Evolutionary conservation across 2,113 vertebrate genomes (phyloP).

Genomic region (Emydura subglobosa): DNA sequence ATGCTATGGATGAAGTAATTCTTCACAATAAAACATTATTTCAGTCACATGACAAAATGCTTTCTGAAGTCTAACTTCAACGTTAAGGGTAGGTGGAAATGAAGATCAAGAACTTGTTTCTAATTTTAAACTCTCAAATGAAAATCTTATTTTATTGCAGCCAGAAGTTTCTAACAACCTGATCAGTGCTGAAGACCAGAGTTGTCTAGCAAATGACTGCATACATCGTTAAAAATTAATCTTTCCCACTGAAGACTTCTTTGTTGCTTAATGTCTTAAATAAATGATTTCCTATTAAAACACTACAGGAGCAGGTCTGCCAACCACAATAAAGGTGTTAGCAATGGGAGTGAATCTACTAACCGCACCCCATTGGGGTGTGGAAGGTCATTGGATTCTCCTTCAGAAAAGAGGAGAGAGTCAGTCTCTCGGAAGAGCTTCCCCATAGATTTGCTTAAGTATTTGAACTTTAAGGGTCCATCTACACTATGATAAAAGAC

Average conservation of each 20-base stretch:
- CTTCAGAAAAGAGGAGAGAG: no score
- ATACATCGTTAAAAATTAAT: neutral
- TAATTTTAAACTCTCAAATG: neutral
- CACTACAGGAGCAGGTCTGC: neutral
- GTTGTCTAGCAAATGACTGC: neutral
- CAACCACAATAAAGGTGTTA: neutral
- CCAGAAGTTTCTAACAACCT: neutral
- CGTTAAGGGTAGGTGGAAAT: neutral
- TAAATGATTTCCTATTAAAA: neutral
- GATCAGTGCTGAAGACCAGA: neutral
- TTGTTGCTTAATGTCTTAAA: neutral
- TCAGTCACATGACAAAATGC: slow-evolving; percentile 10
- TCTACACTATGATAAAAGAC: neutral
- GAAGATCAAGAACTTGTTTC: slow-evolving; percentile 1
- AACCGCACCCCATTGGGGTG: neutral
- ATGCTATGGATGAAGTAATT: slow-evolving; percentile 38
- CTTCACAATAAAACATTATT: neutral
- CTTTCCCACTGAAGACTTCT: neutral
- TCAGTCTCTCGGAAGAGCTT: neutral
- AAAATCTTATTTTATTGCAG: neutral
- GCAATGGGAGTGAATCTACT: neutral
- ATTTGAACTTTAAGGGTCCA: neutral
- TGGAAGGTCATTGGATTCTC: neutral
- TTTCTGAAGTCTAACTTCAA: slow-evolving; percentile 41
- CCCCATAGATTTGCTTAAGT: neutral